Base-by-base conservation (phyloP, 2,888 invertebrate species). In the Diploptera punctata region DNA sequence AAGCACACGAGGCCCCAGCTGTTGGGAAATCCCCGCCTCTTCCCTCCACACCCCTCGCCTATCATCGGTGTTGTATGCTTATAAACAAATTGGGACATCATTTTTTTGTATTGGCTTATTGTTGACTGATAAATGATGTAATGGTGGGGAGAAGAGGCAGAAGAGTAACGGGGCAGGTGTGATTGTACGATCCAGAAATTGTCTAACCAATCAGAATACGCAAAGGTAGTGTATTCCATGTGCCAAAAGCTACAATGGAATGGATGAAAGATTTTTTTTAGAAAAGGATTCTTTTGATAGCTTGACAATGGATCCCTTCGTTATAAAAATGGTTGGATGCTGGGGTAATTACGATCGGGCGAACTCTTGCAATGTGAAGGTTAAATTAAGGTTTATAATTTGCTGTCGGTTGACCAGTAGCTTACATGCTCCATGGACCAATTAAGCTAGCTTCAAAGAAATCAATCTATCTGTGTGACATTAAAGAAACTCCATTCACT, bases 21-120 rank as follows among this genome's bases (percentile, higher is more conserved):
- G 52, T 52, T 52, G 52, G 24, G 19, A 47, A 24, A 16, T 2
- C 52, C 7, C 10, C 7, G 10, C 52, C 5, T 38, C 7, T 9
- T 9, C 24, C 52, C 19, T 10, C 52, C 24, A 19, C 10, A 1
- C 52, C 24, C 52, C 9, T 10, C 10, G 10, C 21, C 52, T 16
- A 1, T 13, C 21, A 19, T 49, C 18, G 38, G 62, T 70, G 70
- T 65, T 70, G 44, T 13, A 49, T 24, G 71, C 67, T 13, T 65
- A 47, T 65, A 71, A 67, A 60, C 71, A 71, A 71, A 71, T 71
- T 67, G 71, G 67, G 71, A 71, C 47, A 57, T 71, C 71, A 47
- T 67, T 31, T 67, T 31, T 29, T 67, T 67, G 57, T 71, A 26
- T 49, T 61, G 70, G 31, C 33, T 54, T 38, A 31, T 49, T 24